Evolutionary conservation across 2,888 invertebrate species (phyloP).

Genomic region (Stenolophus ochropezus): DNA sequence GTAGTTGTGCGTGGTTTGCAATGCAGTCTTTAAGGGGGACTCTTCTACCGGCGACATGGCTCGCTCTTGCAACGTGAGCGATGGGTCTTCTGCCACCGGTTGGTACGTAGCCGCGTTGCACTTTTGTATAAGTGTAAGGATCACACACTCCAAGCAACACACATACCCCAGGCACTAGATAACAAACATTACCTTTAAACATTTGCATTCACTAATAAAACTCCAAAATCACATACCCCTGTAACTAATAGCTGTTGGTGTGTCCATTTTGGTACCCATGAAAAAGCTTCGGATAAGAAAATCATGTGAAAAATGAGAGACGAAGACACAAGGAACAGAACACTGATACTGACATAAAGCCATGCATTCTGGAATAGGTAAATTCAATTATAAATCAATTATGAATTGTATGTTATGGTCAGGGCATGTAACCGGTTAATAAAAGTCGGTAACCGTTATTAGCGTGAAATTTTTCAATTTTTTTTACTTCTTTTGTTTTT

Average conservation of each 20-base stretch:
- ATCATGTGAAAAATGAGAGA: constrained; percentile 82
- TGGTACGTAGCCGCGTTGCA: constrained; percentile 77
- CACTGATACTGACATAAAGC: constrained; percentile 83
- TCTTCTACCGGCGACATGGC: constrained; percentile 67
- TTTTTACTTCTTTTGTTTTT: too few species aligned
- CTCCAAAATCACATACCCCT: constrained; percentile 74
- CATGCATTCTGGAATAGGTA: constrained; percentile 79
- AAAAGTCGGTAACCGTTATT: too few species aligned
- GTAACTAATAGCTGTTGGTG: constrained; percentile 82
- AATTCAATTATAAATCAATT: constrained; percentile 32
- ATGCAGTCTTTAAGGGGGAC: constrained; percentile 68
- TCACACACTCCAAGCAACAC: constrained; percentile 78
- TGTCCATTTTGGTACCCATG: constrained; percentile 83
- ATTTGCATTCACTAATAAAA: background rate
- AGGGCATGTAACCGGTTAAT: too few species aligned
- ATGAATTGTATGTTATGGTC: constrained; percentile 8
- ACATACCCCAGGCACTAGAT: constrained; percentile 78
- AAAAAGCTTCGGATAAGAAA: constrained; percentile 79
- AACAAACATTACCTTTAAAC: constrained; percentile 9
- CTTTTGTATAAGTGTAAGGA: constrained; percentile 77
- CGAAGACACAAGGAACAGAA: constrained; percentile 82
- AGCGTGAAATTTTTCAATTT: too few species aligned
- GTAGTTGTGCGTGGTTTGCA: constrained; percentile 72
- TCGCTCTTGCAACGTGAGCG: constrained; percentile 75
- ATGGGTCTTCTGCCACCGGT: constrained; percentile 79